phyloP scores from a whole-genome alignment of 1,140 invertebrate species.

The Tetragonula clypearis region DNA sequence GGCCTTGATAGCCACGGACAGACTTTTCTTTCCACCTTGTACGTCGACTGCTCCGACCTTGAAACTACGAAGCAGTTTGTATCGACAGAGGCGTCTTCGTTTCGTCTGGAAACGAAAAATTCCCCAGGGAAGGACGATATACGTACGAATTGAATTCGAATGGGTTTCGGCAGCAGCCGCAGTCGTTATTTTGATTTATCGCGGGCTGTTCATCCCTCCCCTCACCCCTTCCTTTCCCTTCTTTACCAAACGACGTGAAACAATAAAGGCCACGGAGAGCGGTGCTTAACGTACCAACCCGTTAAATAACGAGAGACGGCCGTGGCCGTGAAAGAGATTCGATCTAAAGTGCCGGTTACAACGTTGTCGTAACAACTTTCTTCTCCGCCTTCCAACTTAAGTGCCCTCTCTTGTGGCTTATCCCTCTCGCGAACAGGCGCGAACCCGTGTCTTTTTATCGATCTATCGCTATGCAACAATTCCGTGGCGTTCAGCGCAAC shows the following conservation, averaged over 20 bases:
- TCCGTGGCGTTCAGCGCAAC: not conserved
- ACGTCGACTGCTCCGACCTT: not conserved
- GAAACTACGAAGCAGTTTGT: conserved; percentile 15
- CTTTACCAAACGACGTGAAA: conserved; percentile 37
- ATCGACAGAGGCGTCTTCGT: not conserved
- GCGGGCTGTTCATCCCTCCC: conserved; percentile 15
- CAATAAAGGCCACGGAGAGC: conserved; percentile 43
- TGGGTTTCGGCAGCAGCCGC: conserved; percentile 61
- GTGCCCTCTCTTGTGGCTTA: not conserved
- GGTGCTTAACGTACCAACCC: conserved; percentile 40
- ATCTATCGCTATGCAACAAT: conserved; percentile 28
- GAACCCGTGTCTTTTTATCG: conserved; percentile 32
- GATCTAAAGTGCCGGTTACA: conserved; percentile 69
- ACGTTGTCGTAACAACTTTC: conserved; percentile 68
- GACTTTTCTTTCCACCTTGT: too few species aligned
- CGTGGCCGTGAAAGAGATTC: conserved; percentile 62
- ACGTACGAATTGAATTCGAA: conserved; percentile 59
- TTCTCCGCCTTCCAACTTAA: conserved; percentile 29
- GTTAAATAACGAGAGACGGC: conserved; percentile 67
- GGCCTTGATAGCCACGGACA: too few species aligned
- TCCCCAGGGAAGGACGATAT: conserved; percentile 21
- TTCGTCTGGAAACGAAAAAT: conserved; percentile 22
- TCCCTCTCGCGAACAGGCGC: not conserved
- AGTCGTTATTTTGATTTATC: conserved; percentile 64
- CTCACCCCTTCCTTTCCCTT: too few species aligned